A percentile compares a stretch with the other conserved stretches of the same genome.
phyloP scores from a whole-genome alignment of 2,113 vertebrate genomes.

The Vidua chalybeata region DNA sequence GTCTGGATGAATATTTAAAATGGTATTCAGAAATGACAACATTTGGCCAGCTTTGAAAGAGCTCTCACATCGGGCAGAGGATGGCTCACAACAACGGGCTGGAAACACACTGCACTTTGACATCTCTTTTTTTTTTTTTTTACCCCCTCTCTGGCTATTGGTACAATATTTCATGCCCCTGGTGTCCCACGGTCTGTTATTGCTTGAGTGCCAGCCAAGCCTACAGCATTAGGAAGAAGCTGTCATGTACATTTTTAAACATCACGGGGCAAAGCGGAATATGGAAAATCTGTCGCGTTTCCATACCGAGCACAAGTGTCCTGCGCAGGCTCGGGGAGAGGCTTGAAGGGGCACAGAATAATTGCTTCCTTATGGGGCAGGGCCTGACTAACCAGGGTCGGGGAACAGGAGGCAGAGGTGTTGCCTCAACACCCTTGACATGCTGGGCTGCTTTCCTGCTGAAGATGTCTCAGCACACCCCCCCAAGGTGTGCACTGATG shows the following conservation, averaged over 20 bases:
- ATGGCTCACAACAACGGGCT: conserved; percentile 16
- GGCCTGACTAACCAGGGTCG: conserved; percentile 4
- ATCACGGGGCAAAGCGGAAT: conserved; percentile 49
- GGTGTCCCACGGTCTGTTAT: conserved; percentile 4
- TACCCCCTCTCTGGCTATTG: background rate
- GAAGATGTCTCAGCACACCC: background rate
- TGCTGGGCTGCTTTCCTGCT: background rate
- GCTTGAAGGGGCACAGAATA: conserved; percentile 39
- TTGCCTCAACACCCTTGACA: rapidly evolving
- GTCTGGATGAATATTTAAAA: conserved; percentile 60
- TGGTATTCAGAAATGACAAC: conserved; percentile 59
- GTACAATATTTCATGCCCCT: conserved; percentile 6
- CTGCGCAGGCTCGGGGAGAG: conserved; percentile 52
- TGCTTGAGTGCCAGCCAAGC: conserved; percentile 50
- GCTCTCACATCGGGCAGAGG: conserved; percentile 13
- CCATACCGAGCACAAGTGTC: background rate
- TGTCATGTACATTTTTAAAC: conserved; percentile 48
- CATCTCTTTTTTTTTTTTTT: background rate
- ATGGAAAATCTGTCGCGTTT: conserved; percentile 62
- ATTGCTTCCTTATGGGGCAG: conserved; percentile 53
- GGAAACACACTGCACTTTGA: conserved; percentile 41
- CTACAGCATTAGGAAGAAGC: conserved; percentile 34
- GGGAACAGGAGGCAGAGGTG: background rate
- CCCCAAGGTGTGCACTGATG: background rate
- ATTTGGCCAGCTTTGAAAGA: conserved; percentile 53